phyloP scores from a whole-genome alignment of 2,888 invertebrate genomes.

The Heliconius aoede region DNA sequence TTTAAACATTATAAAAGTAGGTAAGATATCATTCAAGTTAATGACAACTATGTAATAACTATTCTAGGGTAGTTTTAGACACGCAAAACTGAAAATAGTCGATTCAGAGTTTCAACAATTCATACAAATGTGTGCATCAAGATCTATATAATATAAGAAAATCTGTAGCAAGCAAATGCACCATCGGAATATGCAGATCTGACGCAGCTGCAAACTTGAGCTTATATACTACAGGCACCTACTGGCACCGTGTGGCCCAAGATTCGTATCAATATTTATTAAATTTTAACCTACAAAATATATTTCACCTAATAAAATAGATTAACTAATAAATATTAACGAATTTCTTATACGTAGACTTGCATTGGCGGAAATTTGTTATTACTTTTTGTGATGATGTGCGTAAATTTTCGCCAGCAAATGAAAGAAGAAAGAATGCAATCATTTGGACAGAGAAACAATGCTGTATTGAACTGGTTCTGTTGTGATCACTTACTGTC shows the following conservation, averaged over 20 bases:
- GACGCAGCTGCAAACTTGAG: slow-evolving; percentile 44
- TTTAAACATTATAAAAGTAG: no score
- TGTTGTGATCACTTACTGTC: no score
- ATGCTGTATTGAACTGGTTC: no score
- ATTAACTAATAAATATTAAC: no score
- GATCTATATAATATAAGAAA: slow-evolving; percentile 13
- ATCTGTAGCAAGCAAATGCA: slow-evolving; percentile 31
- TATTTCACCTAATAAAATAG: no score
- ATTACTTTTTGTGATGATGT: no score
- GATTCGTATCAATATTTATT: neutral
- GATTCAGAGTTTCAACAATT: neutral
- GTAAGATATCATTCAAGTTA: no score
- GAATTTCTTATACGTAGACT: no score
- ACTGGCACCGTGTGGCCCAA: slow-evolving; percentile 13
- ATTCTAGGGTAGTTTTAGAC: neutral
- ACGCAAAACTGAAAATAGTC: neutral
- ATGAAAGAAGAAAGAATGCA: no score
- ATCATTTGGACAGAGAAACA: no score
- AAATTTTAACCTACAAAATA: neutral
- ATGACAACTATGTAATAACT: neutral
- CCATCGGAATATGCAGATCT: slow-evolving; percentile 45
- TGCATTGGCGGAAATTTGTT: no score
- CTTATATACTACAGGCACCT: slow-evolving; percentile 36
- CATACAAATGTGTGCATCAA: neutral
- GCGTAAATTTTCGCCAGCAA: no score